phyloP scores from a whole-genome alignment of 2,797 vertebrate species.

The Chiloscyllium punctatum region DNA sequence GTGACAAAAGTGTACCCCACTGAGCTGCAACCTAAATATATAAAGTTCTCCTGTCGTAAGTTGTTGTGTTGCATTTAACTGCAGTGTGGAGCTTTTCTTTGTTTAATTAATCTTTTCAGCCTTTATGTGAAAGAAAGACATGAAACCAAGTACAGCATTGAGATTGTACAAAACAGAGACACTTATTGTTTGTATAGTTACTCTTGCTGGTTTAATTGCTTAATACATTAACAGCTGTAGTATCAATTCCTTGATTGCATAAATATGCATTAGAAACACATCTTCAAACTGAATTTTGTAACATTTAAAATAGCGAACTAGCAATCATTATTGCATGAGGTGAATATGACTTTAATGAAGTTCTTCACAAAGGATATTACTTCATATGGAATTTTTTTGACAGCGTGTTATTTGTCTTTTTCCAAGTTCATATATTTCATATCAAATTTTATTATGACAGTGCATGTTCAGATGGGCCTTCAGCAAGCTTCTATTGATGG shows the following conservation, averaged over 20 bases:
- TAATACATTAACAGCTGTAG: background rate
- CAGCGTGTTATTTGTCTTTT: background rate
- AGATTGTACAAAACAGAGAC: background rate
- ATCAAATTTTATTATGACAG: background rate
- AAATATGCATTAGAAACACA: constrained; percentile 27
- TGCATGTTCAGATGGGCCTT: background rate
- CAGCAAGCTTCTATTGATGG: background rate
- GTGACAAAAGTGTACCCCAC: background rate
- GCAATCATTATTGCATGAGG: background rate
- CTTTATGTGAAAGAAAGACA: background rate
- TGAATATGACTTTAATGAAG: constrained; percentile 1
- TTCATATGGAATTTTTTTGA: background rate
- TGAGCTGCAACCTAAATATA: background rate
- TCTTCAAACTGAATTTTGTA: background rate
- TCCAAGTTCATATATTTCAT: background rate
- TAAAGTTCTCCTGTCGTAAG: background rate
- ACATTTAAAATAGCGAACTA: constrained; percentile 5
- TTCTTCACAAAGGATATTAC: background rate
- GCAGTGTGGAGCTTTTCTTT: background rate
- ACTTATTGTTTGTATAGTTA: background rate
- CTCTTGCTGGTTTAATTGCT: constrained; percentile 8
- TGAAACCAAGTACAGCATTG: background rate
- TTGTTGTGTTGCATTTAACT: background rate
- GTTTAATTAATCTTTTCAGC: background rate
- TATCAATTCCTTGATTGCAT: constrained; percentile 31